Evolutionary conservation across 2,797 vertebrate species (phyloP).

Genomic region (Chiloscyllium punctatum): DNA sequence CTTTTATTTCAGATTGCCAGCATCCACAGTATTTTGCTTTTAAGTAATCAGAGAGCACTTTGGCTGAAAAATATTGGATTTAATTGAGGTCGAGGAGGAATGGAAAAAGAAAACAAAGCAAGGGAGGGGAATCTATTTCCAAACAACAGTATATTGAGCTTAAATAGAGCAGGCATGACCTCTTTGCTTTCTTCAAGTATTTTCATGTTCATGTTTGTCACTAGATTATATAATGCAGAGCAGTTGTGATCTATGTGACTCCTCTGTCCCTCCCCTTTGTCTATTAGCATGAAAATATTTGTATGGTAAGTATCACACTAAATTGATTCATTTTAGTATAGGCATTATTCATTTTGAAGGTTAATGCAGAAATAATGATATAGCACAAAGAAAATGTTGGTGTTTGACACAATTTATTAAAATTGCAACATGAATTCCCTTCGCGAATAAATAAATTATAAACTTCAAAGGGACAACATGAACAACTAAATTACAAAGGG

Average conservation of each 20-base stretch:
- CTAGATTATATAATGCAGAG: neutral
- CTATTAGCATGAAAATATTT: neutral
- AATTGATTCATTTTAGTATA: neutral
- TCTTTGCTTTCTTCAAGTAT: neutral
- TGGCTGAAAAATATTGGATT: neutral
- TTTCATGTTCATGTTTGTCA: neutral
- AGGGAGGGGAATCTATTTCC: neutral
- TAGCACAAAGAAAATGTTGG: neutral
- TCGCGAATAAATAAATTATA: neutral
- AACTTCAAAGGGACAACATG: neutral
- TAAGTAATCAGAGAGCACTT: neutral
- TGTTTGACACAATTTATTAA: constrained; percentile 22
- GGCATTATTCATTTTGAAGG: neutral
- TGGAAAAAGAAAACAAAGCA: neutral
- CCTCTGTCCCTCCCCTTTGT: neutral
- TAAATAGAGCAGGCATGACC: neutral
- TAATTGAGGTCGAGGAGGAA: neutral
- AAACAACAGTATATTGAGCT: neutral
- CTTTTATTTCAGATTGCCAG: too few relatives aligned
- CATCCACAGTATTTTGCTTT: too few relatives aligned
- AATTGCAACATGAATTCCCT: neutral
- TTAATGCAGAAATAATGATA: constrained; percentile 5
- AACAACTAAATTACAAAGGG: neutral
- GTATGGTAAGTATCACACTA: neutral
- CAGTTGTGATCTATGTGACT: neutral